phyloP scores from a whole-genome alignment of 2,797 vertebrate species.

The Propithecus deckenii region DNA sequence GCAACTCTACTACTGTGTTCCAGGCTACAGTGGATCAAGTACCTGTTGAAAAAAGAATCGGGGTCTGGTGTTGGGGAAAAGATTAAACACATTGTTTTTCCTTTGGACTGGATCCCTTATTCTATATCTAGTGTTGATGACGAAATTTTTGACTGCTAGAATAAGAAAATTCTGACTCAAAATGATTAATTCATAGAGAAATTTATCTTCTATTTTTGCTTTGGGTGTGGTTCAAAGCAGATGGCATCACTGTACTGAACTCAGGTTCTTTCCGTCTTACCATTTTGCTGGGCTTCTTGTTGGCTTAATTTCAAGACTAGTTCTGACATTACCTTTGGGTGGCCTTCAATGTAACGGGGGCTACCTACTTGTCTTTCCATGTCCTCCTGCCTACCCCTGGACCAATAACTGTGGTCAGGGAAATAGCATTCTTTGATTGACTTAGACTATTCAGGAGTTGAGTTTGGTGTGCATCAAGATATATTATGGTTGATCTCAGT shows the following conservation, averaged over 20 bases:
- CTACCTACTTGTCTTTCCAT: not conserved
- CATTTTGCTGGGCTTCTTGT: not conserved
- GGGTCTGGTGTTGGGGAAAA: not conserved
- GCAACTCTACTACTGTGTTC: not conserved
- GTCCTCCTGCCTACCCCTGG: not conserved
- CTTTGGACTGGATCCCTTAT: not conserved
- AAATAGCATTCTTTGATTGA: not conserved
- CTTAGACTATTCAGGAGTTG: not conserved
- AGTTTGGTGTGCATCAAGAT: not conserved
- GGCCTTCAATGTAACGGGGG: not conserved
- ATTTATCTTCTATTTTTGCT: not conserved
- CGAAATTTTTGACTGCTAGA: not conserved
- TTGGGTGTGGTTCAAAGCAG: not conserved
- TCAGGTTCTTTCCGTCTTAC: not conserved
- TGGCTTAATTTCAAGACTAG: not conserved
- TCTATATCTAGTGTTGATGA: not conserved
- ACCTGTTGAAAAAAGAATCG: not conserved
- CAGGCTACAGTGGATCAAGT: not conserved
- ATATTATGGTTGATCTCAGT: not conserved
- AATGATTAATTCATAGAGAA: not conserved
- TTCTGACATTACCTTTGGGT: not conserved
- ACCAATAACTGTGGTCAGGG: not conserved
- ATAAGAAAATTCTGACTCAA: constrained; percentile 7
- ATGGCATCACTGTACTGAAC: not conserved
- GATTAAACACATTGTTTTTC: not conserved